Evolutionary conservation across 2,113 vertebrate species (phyloP).

Genomic region (Rhagologus leucostigma): DNA sequence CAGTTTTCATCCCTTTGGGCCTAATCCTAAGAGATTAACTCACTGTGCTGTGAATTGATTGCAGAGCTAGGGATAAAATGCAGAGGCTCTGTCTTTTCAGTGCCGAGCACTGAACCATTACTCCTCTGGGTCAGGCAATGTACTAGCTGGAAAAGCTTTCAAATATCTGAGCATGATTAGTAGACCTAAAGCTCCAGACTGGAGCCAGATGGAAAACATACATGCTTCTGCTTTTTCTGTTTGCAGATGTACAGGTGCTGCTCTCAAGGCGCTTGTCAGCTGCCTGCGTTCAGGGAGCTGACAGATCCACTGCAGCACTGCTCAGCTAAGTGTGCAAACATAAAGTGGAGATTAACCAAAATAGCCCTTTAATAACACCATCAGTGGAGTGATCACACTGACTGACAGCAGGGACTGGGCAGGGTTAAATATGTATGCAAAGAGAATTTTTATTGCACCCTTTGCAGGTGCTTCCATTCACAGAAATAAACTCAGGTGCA

Average conservation of each 20-base stretch:
- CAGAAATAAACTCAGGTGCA: not conserved
- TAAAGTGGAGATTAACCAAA: not conserved
- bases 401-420: not conserved
- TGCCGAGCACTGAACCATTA: not conserved
- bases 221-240: not conserved
- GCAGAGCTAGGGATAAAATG: not conserved
- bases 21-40: not conserved
- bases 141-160: constrained; percentile 10
- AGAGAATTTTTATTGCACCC: not conserved
- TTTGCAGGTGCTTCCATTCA: not conserved
- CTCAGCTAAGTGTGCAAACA: not conserved
- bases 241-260: not conserved
- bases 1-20: not conserved
- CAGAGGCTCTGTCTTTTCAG: not conserved
- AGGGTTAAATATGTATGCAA: not conserved
- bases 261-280: not conserved
- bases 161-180: constrained; percentile 9
- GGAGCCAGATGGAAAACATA: not conserved
- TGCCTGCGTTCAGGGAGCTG: not conserved
- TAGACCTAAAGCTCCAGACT: not conserved
- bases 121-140: not conserved
- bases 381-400: not conserved
- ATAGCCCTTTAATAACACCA: not conserved
- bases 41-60: not conserved
- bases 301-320: not conserved